Evolutionary conservation across 1,140 invertebrate species (phyloP), one percentile per base, ranked within the genome.

Genomic region (Papilio polytes): DNA sequence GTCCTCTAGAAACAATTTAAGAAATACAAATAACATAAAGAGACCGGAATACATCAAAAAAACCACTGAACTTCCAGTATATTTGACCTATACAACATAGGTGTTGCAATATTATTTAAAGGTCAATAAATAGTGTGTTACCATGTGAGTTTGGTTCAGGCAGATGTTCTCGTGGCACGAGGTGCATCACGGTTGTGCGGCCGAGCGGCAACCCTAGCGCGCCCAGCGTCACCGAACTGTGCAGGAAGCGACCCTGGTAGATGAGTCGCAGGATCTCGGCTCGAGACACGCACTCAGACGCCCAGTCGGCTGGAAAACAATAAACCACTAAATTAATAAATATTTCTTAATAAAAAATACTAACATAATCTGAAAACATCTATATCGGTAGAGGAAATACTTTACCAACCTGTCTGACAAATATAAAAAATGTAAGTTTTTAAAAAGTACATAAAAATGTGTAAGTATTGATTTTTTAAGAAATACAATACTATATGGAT

Each of bases 151-250:
- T 99, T 86, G 99, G 99, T 96, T 99, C 99, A 88, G 99, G 99
- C 94, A 99, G 96, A 95, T 99, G 99, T 96, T 99, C 99, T 95
- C 99, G 97, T 85, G 99, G 98, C 91, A 99, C 99, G 87, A 99
- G 97, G 96, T 99, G 99, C 99, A 99, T 99, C 89, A 99, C 99
- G 92, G 99, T 99, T 86, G 99, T 99, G 96, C 99, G 99, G 86
- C 98, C 99, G 87, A 98, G 97, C 83, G 98, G 98, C 93, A 99
- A 97, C 90, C 98, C 98, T 89, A 99, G 96, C 85, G 99, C 99
- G 92, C 98, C 98, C 90, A 99, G 96, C 86, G 99, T 99, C 88
- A 99, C 99, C 96, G 99, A 99, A 95, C 99, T 99, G 96, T 99
- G 99, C 89, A 99, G 96, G 96, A 99, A 99, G 88, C 99, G 97